phyloP scores from a whole-genome alignment of 2,113 vertebrate species.

The Gadus chalcogrammus region DNA sequence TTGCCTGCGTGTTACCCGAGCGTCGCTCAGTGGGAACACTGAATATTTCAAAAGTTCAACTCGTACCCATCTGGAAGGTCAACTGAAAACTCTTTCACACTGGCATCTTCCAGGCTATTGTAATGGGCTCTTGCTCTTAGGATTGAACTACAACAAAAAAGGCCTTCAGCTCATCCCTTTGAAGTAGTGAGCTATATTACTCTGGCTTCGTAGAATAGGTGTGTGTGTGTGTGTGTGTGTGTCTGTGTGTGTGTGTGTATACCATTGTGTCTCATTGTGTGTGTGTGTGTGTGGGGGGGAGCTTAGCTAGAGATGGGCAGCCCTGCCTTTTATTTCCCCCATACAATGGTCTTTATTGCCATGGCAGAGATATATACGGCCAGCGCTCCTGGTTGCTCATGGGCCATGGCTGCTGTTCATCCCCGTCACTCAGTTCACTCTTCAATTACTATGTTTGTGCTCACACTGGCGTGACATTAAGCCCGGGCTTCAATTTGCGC shows the following conservation, averaged over 20 bases:
- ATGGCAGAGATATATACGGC: constrained; percentile 46
- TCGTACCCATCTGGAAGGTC: constrained; percentile 45
- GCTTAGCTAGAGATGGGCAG: too few species aligned
- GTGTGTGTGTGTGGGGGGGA: constrained; percentile 34
- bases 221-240: constrained; percentile 50
- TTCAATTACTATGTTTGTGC: constrained; percentile 77
- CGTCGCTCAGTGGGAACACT: constrained; percentile 15
- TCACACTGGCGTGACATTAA: constrained; percentile 71
- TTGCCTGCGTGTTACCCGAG: constrained; percentile 3
- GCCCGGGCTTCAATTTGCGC: constrained; percentile 69
- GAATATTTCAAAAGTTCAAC: constrained; percentile 47
- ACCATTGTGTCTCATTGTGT: constrained; percentile 22
- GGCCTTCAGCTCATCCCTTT: constrained; percentile 65
- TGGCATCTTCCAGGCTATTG: constrained; percentile 50
- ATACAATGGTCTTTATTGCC: constrained; percentile 62
- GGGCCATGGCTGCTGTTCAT: constrained; percentile 58
- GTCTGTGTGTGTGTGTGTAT: constrained; percentile 12
- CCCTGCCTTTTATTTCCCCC: constrained; percentile 45
- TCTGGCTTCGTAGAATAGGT: constrained; percentile 56
- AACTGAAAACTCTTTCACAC: constrained; percentile 46
- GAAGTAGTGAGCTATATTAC: constrained; percentile 63
- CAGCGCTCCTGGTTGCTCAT: constrained; percentile 58
- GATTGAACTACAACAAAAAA: constrained; percentile 65
- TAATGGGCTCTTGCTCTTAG: constrained; percentile 56
- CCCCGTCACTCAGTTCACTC: constrained; percentile 70